These are phyloP conservation scores for Scaptomyza caliginosa DNA, from an alignment of 2,888 invertebrate species.

Conservation along the genomic window DNA sequence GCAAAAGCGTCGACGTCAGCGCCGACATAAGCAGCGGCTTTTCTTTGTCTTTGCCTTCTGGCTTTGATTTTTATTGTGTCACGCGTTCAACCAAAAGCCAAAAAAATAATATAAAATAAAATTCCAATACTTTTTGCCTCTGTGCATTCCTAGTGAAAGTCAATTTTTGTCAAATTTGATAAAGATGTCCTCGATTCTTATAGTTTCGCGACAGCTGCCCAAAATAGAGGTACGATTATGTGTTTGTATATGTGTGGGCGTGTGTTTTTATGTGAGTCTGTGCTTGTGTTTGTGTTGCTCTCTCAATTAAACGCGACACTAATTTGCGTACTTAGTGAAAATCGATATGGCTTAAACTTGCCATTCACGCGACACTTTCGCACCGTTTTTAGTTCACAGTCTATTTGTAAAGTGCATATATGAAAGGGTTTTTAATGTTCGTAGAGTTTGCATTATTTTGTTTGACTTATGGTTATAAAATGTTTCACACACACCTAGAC, in stretches of 20 bases:
- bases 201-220: slow-evolving; percentile 27
- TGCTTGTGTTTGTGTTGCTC: slow-evolving; percentile 32
- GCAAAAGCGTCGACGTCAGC: slow-evolving; percentile 22
- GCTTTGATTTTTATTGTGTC: slow-evolving; percentile 65
- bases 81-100: slow-evolving; percentile 48
- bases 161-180: slow-evolving; percentile 24
- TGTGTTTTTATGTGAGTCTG: slow-evolving; percentile 17
- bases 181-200: slow-evolving; percentile 39
- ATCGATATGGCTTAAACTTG: slow-evolving; percentile 58
- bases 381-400: slow-evolving; percentile 3
- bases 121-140: background rate
- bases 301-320: slow-evolving; percentile 62
- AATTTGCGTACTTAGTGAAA: slow-evolving; percentile 68
- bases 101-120: slow-evolving; percentile 18
- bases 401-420: background rate
- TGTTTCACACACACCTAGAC: slow-evolving; percentile 15
- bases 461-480: slow-evolving; percentile 39
- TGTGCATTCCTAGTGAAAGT: slow-evolving; percentile 48
- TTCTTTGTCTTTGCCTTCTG: slow-evolving; percentile 45
- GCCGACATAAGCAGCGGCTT: slow-evolving; percentile 17
- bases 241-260: slow-evolving; percentile 8
- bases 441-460: slow-evolving; percentile 8
- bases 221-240: slow-evolving; percentile 33
- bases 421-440: background rate
- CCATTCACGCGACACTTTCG: slow-evolving; percentile 15